Percentiles rank a stretch among this genome's conserved stretches.
phyloP scores from a whole-genome alignment of 2,797 vertebrate species.

The Carapus acus region DNA sequence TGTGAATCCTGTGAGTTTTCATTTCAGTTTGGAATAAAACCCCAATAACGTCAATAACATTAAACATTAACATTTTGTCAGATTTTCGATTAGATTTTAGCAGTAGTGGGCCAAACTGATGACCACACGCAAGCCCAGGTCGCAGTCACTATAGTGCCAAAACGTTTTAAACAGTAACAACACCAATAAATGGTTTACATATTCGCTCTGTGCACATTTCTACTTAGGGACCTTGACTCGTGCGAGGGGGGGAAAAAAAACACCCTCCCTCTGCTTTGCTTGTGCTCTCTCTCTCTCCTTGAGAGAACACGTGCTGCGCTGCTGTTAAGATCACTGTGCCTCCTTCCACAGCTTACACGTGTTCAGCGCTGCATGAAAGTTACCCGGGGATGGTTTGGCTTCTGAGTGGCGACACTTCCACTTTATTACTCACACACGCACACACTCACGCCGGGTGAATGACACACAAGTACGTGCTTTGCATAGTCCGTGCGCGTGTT shows the following conservation, averaged over 20 bases:
- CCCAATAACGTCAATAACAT: too few relatives aligned
- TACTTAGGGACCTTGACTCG: conserved; percentile 45
- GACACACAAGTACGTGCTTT: too few relatives aligned
- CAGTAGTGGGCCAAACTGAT: conserved; percentile 1
- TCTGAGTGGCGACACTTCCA: conserved; percentile 25
- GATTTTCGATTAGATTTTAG: neutral
- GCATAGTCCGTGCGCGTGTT: neutral
- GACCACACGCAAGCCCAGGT: neutral
- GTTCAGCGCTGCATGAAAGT: conserved; percentile 43
- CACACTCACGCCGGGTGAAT: neutral
- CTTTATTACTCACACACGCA: conserved; percentile 18
- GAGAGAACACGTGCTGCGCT: conserved; percentile 59
- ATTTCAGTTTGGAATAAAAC: too few relatives aligned
- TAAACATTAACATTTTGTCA: too few relatives aligned
- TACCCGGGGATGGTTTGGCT: conserved; percentile 21
- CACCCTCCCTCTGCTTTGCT: conserved; percentile 22
- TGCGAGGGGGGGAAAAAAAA: conserved; percentile 14
- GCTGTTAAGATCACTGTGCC: conserved; percentile 54
- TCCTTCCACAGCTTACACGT: conserved; percentile 62
- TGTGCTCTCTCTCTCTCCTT: conserved; percentile 52
- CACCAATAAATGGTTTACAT: conserved; percentile 13
- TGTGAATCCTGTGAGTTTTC: too few relatives aligned
- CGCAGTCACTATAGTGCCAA: neutral
- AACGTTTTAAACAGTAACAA: conserved; percentile 7
- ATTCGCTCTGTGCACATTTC: conserved; percentile 27